phyloP scores from a whole-genome alignment of 2,113 vertebrate species.

The Ornithorhynchus anatinus region DNA sequence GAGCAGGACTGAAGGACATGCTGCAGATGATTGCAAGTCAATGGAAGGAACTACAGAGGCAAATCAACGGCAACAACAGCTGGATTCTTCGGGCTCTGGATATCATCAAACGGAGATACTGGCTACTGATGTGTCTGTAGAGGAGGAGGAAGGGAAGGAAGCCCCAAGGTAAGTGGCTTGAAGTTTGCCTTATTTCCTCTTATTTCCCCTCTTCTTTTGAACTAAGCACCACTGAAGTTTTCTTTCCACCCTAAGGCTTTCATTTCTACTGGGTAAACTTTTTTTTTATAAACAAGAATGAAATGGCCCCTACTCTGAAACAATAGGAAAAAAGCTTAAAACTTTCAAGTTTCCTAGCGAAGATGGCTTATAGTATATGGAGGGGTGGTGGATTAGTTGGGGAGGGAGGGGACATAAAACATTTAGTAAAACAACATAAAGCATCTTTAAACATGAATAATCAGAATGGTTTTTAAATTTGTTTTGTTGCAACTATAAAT shows the following conservation, averaged over 20 bases:
- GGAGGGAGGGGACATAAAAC: conserved; percentile 66
- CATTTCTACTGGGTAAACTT: conserved; percentile 75
- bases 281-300: conserved; percentile 64
- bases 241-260: conserved; percentile 76
- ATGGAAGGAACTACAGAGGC: conserved; percentile 95
- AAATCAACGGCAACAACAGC: conserved; percentile 97
- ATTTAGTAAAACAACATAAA: conserved; percentile 85
- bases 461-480: conserved; percentile 87
- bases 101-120: conserved; percentile 92
- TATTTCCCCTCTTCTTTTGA: conserved; percentile 78
- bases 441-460: conserved; percentile 87
- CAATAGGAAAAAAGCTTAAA: conserved; percentile 53
- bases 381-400: conserved; percentile 33
- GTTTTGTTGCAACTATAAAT: conserved; percentile 92
- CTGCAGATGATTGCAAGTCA: conserved; percentile 92
- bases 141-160: conserved; percentile 73
- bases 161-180: conserved; percentile 85
- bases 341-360: conserved; percentile 67
- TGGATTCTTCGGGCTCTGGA: conserved; percentile 94
- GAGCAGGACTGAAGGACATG: conserved; percentile 92
- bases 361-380: conserved; percentile 44
- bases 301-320: conserved; percentile 67
- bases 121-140: conserved; percentile 80
- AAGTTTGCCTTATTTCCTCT: conserved; percentile 75
- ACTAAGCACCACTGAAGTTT: conserved; percentile 78